Evolutionary conservation across 2,113 vertebrate genomes (phyloP).

Genomic region (Ictidomys tridecemlineatus): DNA sequence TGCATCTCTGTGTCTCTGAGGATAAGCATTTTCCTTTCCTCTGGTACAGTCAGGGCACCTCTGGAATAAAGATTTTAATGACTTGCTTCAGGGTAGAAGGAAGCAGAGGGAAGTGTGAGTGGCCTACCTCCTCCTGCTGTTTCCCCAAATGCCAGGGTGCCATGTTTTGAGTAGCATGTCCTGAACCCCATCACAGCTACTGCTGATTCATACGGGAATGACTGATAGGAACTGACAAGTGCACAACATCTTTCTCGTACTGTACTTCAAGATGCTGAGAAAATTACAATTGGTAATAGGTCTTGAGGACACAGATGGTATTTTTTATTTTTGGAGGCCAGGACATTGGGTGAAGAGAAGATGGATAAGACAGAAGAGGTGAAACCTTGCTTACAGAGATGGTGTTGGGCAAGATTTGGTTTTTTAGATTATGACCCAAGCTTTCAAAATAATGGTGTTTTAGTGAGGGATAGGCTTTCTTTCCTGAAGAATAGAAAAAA

Average conservation of each 20-base stretch:
- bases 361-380: neutral
- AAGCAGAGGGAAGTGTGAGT: neutral
- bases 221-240: neutral
- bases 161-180: neutral
- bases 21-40: neutral
- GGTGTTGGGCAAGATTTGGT: neutral
- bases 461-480: neutral
- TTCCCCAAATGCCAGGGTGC: neutral
- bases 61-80: neutral
- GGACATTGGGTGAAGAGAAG: neutral
- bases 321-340: constrained; percentile 27
- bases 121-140: neutral
- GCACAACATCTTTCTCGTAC: neutral
- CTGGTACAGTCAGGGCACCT: neutral
- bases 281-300: neutral
- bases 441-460: neutral
- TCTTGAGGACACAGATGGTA: neutral
- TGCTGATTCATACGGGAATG: neutral
- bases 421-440: neutral
- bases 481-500: neutral
- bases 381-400: neutral
- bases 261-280: neutral
- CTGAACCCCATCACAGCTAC: neutral
- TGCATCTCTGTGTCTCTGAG: neutral
- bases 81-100: neutral